These are phyloP conservation scores for Prionailurus bengalensis DNA, from an alignment of 2,113 vertebrate genomes.

Conservation along the genomic window DNA sequence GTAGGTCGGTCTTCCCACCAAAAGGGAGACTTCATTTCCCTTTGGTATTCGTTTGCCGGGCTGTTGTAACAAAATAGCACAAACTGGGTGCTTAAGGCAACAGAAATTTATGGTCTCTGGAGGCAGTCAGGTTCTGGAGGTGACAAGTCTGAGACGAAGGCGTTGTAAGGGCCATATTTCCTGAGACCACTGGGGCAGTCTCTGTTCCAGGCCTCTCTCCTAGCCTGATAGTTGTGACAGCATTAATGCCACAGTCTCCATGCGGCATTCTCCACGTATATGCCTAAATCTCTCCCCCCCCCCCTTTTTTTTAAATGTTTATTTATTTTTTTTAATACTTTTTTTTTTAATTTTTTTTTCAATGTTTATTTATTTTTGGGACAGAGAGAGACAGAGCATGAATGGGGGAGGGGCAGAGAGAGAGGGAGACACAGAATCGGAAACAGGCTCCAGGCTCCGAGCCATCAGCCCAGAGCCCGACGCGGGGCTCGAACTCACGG, in stretches of 20 bases:
- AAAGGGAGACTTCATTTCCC: not conserved
- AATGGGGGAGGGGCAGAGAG: too few relatives aligned
- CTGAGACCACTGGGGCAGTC: not conserved
- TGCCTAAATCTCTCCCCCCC: not conserved
- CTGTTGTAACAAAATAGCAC: not conserved
- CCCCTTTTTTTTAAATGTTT: too few relatives aligned
- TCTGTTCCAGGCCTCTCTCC: not conserved
- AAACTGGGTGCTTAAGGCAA: not conserved
- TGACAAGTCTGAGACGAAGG: not conserved
- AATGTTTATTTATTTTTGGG: too few relatives aligned
- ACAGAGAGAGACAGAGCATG: too few relatives aligned
- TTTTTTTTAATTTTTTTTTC: too few relatives aligned
- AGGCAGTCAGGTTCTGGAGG: not conserved
- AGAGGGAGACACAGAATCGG: too few relatives aligned
- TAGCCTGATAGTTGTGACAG: not conserved
- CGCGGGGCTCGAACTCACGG: too few relatives aligned
- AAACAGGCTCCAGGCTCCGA: too few relatives aligned
- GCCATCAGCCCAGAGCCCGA: too few relatives aligned
- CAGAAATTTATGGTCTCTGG: not conserved
- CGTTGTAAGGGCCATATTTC: too few relatives aligned
- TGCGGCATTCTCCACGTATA: not conserved
- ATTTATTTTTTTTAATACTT: too few relatives aligned
- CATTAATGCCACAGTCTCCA: not conserved
- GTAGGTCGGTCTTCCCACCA: not conserved
- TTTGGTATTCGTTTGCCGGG: not conserved